These are phyloP conservation scores for Lacanobia wlatinum DNA, from an alignment of 2,888 invertebrate genomes.

Conservation along the genomic window DNA sequence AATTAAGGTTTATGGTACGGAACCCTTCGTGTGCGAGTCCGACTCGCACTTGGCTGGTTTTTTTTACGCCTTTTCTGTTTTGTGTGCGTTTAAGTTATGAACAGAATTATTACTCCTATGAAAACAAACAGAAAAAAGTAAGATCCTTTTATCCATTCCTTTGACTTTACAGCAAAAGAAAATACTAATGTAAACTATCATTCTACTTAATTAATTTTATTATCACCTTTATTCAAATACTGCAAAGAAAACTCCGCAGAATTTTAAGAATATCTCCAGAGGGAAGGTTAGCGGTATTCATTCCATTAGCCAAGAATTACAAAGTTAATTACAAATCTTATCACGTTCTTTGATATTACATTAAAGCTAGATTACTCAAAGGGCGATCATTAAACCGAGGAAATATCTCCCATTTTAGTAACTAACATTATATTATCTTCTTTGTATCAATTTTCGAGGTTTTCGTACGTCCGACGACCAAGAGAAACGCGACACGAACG, in stretches of 20 bases:
- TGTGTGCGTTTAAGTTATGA: no score
- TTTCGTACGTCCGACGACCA: conserved; percentile 3
- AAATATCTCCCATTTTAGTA: conserved; percentile 43
- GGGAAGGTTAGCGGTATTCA: conserved; percentile 26
- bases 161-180: background rate
- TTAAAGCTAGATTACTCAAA: conserved; percentile 55
- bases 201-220: background rate
- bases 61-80: no score
- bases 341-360: conserved; percentile 59
- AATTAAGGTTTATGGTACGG: no score
- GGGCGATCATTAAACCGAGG: conserved; percentile 40
- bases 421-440: conserved; percentile 33
- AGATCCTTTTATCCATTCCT: background rate
- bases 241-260: background rate
- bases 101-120: no score
- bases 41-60: no score
- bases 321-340: conserved; percentile 55
- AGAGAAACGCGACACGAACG: conserved; percentile 22
- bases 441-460: conserved; percentile 19
- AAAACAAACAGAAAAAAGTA: no score
- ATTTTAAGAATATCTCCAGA: background rate
- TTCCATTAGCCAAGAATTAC: conserved; percentile 53
- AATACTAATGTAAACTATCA: background rate
- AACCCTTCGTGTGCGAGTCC: no score
- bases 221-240: conserved; percentile 7